These are phyloP conservation scores for Platorchestia sp. DNA, from an alignment of 1,140 invertebrate species.

Conservation along the genomic window DNA sequence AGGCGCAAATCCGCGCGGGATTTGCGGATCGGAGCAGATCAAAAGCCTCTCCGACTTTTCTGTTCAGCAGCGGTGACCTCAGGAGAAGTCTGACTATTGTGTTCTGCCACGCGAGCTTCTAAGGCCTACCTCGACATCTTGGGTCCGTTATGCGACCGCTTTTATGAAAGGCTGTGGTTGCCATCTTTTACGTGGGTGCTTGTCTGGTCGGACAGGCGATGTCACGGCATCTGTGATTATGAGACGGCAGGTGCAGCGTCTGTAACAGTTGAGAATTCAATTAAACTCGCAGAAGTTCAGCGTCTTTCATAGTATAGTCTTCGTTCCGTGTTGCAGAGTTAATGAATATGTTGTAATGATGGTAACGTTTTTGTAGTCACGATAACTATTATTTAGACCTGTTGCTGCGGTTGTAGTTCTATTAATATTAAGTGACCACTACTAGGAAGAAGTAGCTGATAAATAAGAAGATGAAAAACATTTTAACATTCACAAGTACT, in stretches of 20 bases:
- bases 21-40: slow-evolving; percentile 48
- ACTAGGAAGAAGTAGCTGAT: background rate
- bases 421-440: background rate
- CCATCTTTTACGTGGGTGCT: background rate
- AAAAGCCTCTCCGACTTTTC: slow-evolving; percentile 52
- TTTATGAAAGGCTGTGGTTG: background rate
- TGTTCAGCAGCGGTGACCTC: background rate
- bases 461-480: background rate
- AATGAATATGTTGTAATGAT: too few species aligned
- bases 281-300: too few species aligned
- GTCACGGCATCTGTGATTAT: background rate
- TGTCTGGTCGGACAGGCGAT: background rate
- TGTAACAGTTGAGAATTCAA: background rate
- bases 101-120: background rate
- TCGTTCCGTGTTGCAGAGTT: too few species aligned
- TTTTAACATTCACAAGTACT: background rate
- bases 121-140: background rate
- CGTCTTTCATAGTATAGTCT: too few species aligned
- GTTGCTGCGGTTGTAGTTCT: too few species aligned
- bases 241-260: background rate
- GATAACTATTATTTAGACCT: too few species aligned
- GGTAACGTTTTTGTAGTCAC: too few species aligned
- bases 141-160: background rate
- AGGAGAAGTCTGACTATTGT: background rate
- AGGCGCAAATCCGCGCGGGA: slow-evolving; percentile 26